Evolutionary conservation across 2,113 vertebrate species (phyloP).

Genomic region (Hyperopisus bebe): DNA sequence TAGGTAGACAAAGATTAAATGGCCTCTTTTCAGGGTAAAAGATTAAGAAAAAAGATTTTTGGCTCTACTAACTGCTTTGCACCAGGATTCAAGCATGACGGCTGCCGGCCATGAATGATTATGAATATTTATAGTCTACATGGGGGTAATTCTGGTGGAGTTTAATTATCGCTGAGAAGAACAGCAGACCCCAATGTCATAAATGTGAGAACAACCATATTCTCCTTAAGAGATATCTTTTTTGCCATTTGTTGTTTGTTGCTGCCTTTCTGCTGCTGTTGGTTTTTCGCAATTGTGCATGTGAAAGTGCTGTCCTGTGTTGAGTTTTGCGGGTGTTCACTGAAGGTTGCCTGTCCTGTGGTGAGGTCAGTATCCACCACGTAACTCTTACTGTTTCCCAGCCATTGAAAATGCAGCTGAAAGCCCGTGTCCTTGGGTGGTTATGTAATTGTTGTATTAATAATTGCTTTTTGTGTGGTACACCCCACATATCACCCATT

Average conservation of each 20-base stretch:
- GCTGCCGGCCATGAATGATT: slow-evolving; percentile 40
- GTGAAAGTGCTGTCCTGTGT: neutral
- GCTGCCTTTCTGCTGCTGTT: neutral
- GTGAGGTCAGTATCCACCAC: neutral
- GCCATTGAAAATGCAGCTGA: neutral
- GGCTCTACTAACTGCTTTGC: slow-evolving; percentile 33
- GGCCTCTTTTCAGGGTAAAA: slow-evolving; percentile 37
- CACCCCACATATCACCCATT: neutral
- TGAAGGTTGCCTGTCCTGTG: neutral
- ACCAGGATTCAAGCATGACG: slow-evolving; percentile 39
- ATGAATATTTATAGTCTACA: slow-evolving; percentile 53
- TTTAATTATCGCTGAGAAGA: slow-evolving; percentile 46
- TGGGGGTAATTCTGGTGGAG: slow-evolving; percentile 44
- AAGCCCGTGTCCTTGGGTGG: neutral
- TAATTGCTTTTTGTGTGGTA: neutral
- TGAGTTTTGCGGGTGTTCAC: neutral
- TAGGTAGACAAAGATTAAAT: slow-evolving; percentile 45
- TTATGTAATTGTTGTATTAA: neutral
- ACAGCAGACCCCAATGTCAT: slow-evolving; percentile 35
- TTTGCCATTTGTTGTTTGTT: neutral
- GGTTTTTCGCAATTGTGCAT: neutral
- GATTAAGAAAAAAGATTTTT: slow-evolving; percentile 34
- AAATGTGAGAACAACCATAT: neutral
- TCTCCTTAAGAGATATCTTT: neutral
- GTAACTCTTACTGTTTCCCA: neutral